Conservation (phyloP, 2,113 vertebrate genomes). For the Brevimyrus niger region DNA sequence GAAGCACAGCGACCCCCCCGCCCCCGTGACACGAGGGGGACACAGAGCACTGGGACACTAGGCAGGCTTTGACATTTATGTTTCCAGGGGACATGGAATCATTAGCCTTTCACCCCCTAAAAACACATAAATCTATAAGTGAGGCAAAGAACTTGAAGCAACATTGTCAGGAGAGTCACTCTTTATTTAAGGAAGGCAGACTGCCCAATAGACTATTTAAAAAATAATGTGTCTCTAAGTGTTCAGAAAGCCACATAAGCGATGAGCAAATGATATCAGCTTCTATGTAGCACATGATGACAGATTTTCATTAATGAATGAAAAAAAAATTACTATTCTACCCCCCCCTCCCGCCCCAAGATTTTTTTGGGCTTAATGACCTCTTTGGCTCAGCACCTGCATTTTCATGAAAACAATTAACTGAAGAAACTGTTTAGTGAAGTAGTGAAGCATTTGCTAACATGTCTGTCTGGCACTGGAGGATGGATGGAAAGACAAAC, state of each 20-base stretch:
- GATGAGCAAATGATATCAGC: background rate
- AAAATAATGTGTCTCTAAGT: background rate
- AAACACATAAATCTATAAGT: constrained; percentile 4
- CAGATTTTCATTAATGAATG: background rate
- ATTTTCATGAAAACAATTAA: background rate
- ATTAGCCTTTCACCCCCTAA: background rate
- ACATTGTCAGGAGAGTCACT: background rate
- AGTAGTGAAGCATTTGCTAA: background rate
- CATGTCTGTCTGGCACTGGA: background rate
- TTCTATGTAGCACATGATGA: background rate
- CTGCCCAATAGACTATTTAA: background rate
- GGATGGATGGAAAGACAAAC: background rate
- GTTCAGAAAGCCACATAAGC: background rate
- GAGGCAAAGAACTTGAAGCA: background rate
- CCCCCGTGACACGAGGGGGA: background rate
- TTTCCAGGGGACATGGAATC: background rate
- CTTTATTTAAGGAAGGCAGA: background rate
- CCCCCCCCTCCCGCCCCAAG: background rate
- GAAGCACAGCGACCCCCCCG: background rate
- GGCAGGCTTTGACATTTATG: constrained; percentile 5
- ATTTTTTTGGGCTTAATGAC: background rate
- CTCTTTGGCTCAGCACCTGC: background rate
- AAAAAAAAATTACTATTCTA: background rate
- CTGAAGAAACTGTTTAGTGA: background rate
- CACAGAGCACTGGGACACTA: background rate